Percentiles rank a stretch among this genome's conserved stretches.
phyloP scores from a whole-genome alignment of 1,140 invertebrate species.

The Tetranychus cinnabarinus region DNA sequence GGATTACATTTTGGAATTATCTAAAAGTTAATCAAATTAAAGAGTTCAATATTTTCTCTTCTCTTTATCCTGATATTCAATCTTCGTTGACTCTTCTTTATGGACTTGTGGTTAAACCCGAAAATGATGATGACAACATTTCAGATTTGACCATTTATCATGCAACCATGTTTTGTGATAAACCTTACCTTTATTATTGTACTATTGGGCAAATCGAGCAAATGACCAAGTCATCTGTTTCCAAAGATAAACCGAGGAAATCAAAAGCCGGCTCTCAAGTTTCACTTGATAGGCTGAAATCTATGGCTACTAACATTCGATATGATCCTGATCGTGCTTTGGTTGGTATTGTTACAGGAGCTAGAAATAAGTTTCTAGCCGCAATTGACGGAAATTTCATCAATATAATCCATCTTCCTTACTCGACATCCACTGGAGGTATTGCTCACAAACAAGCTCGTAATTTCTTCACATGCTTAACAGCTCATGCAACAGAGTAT shows the following conservation, averaged over 20 bases:
- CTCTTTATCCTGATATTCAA: background rate
- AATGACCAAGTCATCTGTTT: too few relatives aligned
- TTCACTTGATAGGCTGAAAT: background rate
- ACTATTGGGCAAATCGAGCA: background rate
- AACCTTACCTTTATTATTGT: background rate
- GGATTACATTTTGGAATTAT: background rate
- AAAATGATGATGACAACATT: background rate
- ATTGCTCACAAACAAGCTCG: background rate
- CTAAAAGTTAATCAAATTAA: background rate
- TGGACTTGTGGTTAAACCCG: too few relatives aligned
- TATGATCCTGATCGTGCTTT: background rate
- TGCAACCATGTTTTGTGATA: background rate
- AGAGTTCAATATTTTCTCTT: background rate
- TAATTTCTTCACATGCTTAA: slow-evolving; percentile 33
- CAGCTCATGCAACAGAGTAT: slow-evolving; percentile 38
- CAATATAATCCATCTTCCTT: background rate
- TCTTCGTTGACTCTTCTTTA: too few relatives aligned
- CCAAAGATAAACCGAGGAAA: background rate
- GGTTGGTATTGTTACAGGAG: background rate
- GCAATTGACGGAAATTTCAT: background rate
- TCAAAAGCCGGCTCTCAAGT: background rate
- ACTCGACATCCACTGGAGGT: too few relatives aligned
- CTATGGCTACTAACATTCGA: background rate
- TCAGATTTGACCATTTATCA: background rate
- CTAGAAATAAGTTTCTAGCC: background rate